phyloP scores from a whole-genome alignment of 2,888 invertebrate genomes.

The Cetonia aurata region DNA sequence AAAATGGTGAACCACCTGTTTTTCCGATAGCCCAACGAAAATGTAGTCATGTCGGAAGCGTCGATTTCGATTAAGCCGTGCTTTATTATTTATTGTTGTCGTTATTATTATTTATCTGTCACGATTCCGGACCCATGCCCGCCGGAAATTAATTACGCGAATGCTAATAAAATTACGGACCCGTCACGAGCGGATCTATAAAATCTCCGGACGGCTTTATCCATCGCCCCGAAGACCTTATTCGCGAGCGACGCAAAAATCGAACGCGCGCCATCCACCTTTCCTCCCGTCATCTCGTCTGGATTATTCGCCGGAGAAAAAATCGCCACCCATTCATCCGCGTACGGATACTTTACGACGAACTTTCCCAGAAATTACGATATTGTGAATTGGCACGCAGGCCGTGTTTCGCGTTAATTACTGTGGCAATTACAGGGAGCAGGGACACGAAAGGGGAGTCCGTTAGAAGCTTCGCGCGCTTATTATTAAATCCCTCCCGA shows the following conservation, averaged over 20 bases:
- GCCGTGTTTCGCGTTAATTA: slow-evolving; percentile 60
- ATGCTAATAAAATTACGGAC: slow-evolving; percentile 42
- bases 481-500: slow-evolving; percentile 34
- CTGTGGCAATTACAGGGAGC: slow-evolving; percentile 59
- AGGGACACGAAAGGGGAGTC: slow-evolving; percentile 55
- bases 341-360: slow-evolving; percentile 34
- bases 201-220: slow-evolving; percentile 41
- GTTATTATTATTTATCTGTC: slow-evolving; percentile 19
- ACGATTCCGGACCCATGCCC: slow-evolving; percentile 29
- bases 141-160: slow-evolving; percentile 30
- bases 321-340: slow-evolving; percentile 42
- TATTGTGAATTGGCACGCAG: slow-evolving; percentile 62
- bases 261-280: background rate
- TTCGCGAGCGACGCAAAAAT: slow-evolving; percentile 31
- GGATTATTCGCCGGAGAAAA: slow-evolving; percentile 40
- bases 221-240: slow-evolving; percentile 17
- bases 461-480: slow-evolving; percentile 50
- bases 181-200: slow-evolving; percentile 37
- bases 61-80: slow-evolving; percentile 10
- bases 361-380: slow-evolving; percentile 56
- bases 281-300: slow-evolving; percentile 21
- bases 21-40: too few species aligned
- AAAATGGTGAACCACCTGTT: too few species aligned
- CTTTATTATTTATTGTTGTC: slow-evolving; percentile 23
- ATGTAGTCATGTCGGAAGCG: background rate